Percentiles rank a stretch among this genome's conserved stretches.
These are phyloP conservation scores for Leucosticte australis DNA, from an alignment of 2,113 vertebrate genomes.

Conservation along the genomic window DNA sequence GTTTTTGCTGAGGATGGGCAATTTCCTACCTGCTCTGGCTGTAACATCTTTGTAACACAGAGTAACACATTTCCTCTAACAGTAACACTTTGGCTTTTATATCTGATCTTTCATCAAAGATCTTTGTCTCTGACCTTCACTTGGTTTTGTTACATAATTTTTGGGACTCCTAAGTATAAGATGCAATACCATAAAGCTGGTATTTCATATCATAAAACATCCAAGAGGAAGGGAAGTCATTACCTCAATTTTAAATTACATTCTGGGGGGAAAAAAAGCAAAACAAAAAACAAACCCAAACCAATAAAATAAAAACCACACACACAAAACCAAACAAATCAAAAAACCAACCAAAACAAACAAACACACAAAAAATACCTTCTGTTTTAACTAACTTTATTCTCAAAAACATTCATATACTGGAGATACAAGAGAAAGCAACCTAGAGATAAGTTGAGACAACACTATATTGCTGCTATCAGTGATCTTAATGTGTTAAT, in stretches of 20 bases:
- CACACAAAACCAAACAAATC: not conserved
- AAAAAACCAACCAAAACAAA: not conserved
- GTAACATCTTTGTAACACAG: not conserved
- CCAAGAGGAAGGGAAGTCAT: not conserved
- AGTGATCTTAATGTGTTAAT: not conserved
- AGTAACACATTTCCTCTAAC: constrained; percentile 15
- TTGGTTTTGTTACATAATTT: not conserved
- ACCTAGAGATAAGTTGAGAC: accelerated
- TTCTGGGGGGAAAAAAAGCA: not conserved
- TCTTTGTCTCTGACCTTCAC: not conserved
- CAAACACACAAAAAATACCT: not conserved
- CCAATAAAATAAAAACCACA: not conserved
- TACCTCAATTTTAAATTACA: not conserved
- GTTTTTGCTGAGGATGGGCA: not conserved
- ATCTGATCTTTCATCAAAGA: not conserved
- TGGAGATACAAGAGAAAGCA: not conserved
- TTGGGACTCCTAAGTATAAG: not conserved
- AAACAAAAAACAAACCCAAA: not conserved
- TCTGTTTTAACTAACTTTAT: not conserved
- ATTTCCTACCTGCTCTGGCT: not conserved
- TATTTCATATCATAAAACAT: not conserved
- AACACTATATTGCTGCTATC: not conserved
- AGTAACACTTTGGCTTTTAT: not conserved
- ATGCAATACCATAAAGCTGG: not conserved
- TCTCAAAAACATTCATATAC: not conserved